Evolutionary conservation across 2,888 invertebrate species (phyloP), one percentile per base, ranked within the genome.

Genomic region (Tetragonula carbonaria): DNA sequence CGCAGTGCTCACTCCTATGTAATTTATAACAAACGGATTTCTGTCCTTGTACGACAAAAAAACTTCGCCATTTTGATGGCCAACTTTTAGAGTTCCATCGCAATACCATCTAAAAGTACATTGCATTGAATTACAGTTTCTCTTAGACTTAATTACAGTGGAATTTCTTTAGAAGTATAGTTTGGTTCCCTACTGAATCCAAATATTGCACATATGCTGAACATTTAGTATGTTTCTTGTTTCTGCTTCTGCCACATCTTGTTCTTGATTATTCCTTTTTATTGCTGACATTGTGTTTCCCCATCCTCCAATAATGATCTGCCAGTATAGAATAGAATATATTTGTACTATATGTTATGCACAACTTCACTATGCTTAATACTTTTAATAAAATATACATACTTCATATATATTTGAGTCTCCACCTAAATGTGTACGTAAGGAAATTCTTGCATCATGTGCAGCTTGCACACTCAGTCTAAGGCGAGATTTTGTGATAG

Each of bases 361-460:
- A 8, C n/a, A n/a, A 14, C 45, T 45, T 45, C 8, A 45, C 45
- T 45, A 14, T 4, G 28, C n/a, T 28, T n/a, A 0, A 11, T 55
- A n/a, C 18, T 13, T 28, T 8, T 8, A 4, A 1, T 2, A 28
- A 50, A 16, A 67, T 66, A 16, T 13, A 74, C 65, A 75, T 88
- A 92, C 92, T 84, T 93, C 92, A 33, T 93, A 93, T 8, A 88
- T 78, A 67, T 91, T 89, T 8, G 92, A 93, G 45, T 92, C 92
- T 11, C 88, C 88, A 67, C 86, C 90, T 18, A 92, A 87, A 74
- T 91, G 91, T n/a, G 90, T 92, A 74, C 92, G 88, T 23, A 93
- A 84, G 55, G 90, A 87, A 59, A 93, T 90, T 75, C 92, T 90
- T 33, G 92, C 92, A 83, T 93, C 92, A 16, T 92, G 90, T 53